phyloP scores from a whole-genome alignment of 2,797 vertebrate genomes.

The Trichosurus vulpecula region DNA sequence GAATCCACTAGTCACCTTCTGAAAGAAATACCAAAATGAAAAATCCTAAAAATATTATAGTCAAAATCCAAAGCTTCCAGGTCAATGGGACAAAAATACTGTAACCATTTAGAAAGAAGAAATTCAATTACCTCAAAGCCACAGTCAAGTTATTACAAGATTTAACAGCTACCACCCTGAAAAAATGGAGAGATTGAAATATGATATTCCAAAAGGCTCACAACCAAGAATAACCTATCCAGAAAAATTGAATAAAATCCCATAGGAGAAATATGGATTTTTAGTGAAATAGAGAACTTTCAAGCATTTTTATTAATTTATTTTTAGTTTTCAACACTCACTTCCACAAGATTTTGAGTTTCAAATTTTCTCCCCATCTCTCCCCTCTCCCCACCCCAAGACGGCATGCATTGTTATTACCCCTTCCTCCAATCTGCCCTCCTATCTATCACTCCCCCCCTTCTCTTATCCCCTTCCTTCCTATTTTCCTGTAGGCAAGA shows the following conservation, averaged over 20 bases:
- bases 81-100: background rate
- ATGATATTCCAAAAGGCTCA: background rate
- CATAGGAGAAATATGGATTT: background rate
- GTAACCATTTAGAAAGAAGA: background rate
- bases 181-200: background rate
- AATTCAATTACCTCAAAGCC: background rate
- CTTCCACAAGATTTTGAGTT: too few species aligned
- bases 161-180: background rate
- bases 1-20: background rate
- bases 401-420: too few species aligned
- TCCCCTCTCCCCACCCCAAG: too few species aligned
- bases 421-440: too few species aligned
- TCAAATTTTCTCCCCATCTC: too few species aligned
- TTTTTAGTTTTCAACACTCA: too few species aligned
- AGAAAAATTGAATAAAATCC: background rate
- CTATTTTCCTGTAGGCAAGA: too few species aligned
- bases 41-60: background rate
- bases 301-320: background rate
- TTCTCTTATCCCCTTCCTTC: too few species aligned
- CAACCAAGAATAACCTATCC: too few species aligned
- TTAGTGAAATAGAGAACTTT: background rate
- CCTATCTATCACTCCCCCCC: too few species aligned
- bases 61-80: background rate
- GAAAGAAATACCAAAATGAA: background rate
- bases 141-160: background rate